Base-by-base conservation (phyloP, 2,888 invertebrate species). In the Drosophila neoperkinsi region DNA sequence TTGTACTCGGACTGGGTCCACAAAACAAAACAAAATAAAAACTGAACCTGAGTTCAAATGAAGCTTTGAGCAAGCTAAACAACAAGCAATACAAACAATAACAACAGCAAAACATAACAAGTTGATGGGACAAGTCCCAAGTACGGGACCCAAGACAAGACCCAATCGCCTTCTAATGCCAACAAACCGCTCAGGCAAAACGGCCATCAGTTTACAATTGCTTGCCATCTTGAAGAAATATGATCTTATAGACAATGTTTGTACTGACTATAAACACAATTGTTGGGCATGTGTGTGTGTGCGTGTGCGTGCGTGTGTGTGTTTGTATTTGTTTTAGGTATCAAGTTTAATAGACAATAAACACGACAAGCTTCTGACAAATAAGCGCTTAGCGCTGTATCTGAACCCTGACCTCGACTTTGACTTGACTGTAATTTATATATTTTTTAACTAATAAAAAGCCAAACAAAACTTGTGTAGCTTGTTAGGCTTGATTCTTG, bases 121-220 rank as follows among this genome's bases (percentile, higher is more conserved):
- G 51, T 41, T 51, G 70, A 62, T 64, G 52, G 36, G 43, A 65
- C 55, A 56, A 58, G 62, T 71, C 61, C 55, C 77, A 77, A 69
- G 68, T 71, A 58, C 61, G 60, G 33, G 41, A 38, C 31, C 52
- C 21, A 55, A 74, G 56, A 38, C 41, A 53, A 61, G 60, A 52
- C 41, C 36, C 66, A 51, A 33, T 56, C 59, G 65, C 78, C 85
- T 77, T 88, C 81, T 79, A 83, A 81, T 88, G 31, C 75, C 83
- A 69, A 74, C 74, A 65, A 79, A 41, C 71, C 88, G 88, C 72
- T 90, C 81, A 84, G 81, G 64, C 88, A 66, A 75, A 70, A 79
- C 86, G 90, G 68, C 88, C 86, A 90, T 86, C 90, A 83, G 73
- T 77, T 84, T 60, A 63, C 81, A 77, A 77, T 79, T 81, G 70